Percentiles rank a stretch among this genome's conserved stretches.
Conservation (phyloP, 2,888 invertebrate species). For the Tetrapedia diversipes region DNA sequence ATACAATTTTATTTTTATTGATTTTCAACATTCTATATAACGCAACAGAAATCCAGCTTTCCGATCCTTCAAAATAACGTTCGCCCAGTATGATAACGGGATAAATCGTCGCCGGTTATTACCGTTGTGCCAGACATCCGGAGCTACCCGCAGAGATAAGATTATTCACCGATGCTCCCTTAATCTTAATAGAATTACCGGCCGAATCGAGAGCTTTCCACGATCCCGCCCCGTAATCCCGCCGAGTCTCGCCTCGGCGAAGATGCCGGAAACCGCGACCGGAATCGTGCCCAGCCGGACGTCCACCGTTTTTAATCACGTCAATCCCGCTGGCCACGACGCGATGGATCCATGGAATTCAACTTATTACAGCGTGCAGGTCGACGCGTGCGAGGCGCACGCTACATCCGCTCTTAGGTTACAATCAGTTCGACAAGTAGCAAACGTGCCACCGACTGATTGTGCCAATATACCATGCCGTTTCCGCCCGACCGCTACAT, state of each 20-base stretch:
- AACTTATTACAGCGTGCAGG: slow-evolving; percentile 47
- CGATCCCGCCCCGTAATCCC: slow-evolving; percentile 31
- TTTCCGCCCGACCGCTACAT: slow-evolving; percentile 52
- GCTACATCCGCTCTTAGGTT: slow-evolving; percentile 55
- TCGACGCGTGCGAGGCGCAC: slow-evolving; percentile 9
- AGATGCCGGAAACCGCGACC: slow-evolving; percentile 26
- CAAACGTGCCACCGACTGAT: slow-evolving; percentile 70
- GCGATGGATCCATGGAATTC: slow-evolving; percentile 38
- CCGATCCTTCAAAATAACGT: not conserved
- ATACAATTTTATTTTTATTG: too few species aligned
- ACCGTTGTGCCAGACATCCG: slow-evolving; percentile 32
- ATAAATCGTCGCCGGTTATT: slow-evolving; percentile 55
- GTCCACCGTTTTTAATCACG: slow-evolving; percentile 52
- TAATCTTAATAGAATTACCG: slow-evolving; percentile 56
- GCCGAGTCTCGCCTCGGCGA: not conserved
- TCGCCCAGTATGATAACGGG: slow-evolving; percentile 39
- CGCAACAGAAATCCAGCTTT: not conserved
- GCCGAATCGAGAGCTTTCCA: slow-evolving; percentile 44
- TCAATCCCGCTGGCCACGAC: slow-evolving; percentile 44
- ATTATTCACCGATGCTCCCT: slow-evolving; percentile 51
- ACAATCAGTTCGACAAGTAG: slow-evolving; percentile 69
- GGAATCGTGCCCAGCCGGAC: slow-evolving; percentile 1
- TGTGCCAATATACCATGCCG: slow-evolving; percentile 71
- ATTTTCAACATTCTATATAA: too few species aligned
- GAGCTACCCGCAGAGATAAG: slow-evolving; percentile 23